Conservation (phyloP, 2,888 invertebrate genomes). For the Caenorhabditis uteleia region DNA sequence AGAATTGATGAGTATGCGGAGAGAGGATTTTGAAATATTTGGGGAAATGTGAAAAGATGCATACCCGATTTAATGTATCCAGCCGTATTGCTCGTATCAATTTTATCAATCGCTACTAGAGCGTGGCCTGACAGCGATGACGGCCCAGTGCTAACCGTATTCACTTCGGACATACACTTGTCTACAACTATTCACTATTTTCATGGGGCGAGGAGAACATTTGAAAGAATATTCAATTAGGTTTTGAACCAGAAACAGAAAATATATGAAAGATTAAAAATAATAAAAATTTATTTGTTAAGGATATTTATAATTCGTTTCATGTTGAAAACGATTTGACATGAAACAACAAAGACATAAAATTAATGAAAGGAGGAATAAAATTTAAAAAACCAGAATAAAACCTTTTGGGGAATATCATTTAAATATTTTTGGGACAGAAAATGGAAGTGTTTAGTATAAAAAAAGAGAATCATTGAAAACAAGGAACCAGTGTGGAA, state of each 20-base stretch:
- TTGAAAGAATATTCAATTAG: neutral
- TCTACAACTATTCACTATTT: slow-evolving; percentile 2
- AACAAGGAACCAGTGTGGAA: neutral
- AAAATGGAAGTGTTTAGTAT: too few relatives aligned
- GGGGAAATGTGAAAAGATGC: too few relatives aligned
- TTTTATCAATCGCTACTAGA: slow-evolving; percentile 32
- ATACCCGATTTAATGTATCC: slow-evolving; percentile 34
- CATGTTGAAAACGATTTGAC: too few relatives aligned
- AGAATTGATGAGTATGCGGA: too few relatives aligned
- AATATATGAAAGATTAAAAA: neutral
- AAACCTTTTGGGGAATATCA: neutral
- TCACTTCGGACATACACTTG: slow-evolving; percentile 34
- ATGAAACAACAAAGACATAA: neutral
- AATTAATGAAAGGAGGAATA: neutral
- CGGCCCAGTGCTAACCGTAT: slow-evolving; percentile 14
- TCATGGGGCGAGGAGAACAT: too few relatives aligned
- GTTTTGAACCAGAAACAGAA: neutral
- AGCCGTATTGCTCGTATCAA: slow-evolving; percentile 37
- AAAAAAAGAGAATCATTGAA: neutral
- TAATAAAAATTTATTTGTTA: too few relatives aligned
- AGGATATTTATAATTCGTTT: too few relatives aligned
- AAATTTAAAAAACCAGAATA: slow-evolving; percentile 1
- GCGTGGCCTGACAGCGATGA: slow-evolving; percentile 36
- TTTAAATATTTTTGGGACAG: too few relatives aligned
- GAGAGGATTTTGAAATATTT: too few relatives aligned